Evolutionary conservation across 1,140 invertebrate species (phyloP).

Genomic region (Aleiodes sp.): DNA sequence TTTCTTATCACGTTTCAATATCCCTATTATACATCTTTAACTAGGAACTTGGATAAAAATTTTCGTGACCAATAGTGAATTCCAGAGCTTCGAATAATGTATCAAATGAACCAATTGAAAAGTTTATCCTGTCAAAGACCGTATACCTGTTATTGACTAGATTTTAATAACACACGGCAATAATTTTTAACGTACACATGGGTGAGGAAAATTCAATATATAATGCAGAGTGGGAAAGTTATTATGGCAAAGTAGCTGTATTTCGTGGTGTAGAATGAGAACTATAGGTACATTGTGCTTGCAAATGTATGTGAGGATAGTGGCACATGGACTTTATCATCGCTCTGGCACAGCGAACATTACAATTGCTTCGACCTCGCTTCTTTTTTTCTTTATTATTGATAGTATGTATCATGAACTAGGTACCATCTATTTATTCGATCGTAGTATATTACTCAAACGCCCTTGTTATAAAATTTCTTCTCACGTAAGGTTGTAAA

Average conservation of each 20-base stretch:
- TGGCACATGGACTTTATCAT: conserved; percentile 39
- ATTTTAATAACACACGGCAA: too few relatives aligned
- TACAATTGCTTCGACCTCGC: conserved; percentile 58
- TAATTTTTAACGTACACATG: too few relatives aligned
- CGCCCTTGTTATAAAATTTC: too few relatives aligned
- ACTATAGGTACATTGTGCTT: conserved; percentile 32
- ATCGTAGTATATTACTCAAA: too few relatives aligned
- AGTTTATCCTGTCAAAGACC: neutral
- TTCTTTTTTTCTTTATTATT: conserved; percentile 52
- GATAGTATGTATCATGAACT: too few relatives aligned
- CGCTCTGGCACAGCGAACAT: conserved; percentile 31
- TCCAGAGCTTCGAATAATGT: neutral
- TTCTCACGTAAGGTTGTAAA: too few relatives aligned
- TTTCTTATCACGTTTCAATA: too few relatives aligned
- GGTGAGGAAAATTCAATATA: too few relatives aligned
- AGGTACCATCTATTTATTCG: too few relatives aligned
- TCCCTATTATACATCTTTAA: too few relatives aligned
- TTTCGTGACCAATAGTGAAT: neutral
- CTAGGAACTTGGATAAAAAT: neutral
- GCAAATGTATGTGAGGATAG: conserved; percentile 47
- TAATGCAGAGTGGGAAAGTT: too few relatives aligned
- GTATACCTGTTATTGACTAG: neutral
- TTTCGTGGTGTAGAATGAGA: conserved; percentile 21
- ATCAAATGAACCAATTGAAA: conserved; percentile 7
- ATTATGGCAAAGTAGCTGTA: too few relatives aligned